Conservation (phyloP, 2,797 vertebrate species). For the Tadarida brasiliensis region DNA sequence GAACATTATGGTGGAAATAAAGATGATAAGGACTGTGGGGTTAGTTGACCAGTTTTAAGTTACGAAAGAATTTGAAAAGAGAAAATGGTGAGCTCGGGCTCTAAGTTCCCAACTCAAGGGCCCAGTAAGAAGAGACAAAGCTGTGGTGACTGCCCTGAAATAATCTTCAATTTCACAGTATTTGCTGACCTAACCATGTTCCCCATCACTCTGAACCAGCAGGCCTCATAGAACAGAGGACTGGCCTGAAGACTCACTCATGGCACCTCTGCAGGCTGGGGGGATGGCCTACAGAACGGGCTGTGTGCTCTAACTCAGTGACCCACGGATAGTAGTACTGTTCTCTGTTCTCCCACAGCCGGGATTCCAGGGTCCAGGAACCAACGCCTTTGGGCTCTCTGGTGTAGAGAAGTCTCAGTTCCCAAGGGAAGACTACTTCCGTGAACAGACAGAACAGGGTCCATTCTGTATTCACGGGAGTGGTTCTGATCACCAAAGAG, state of each 20-base stretch:
- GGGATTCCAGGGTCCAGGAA: neutral
- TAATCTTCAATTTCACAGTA: neutral
- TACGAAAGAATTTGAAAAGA: neutral
- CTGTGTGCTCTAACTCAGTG: neutral
- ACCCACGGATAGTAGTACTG: neutral
- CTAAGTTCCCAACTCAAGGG: neutral
- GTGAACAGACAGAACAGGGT: neutral
- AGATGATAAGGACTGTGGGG: neutral
- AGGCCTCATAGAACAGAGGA: neutral
- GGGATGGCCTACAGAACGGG: neutral
- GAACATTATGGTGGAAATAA: neutral
- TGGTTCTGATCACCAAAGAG: neutral
- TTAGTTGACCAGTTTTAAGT: neutral
- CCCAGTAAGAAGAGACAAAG: neutral
- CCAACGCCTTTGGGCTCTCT: neutral
- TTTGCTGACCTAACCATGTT: neutral
- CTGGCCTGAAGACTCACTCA: neutral
- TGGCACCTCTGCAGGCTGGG: neutral
- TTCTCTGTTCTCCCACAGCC: neutral
- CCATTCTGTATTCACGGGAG: neutral
- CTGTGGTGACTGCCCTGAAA: neutral
- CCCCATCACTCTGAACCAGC: neutral
- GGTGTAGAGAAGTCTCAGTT: neutral
- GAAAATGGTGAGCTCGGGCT: neutral
- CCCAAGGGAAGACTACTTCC: neutral